Evolutionary conservation across 2,113 vertebrate genomes (phyloP).

Genomic region (Eupsittula cactorum): DNA sequence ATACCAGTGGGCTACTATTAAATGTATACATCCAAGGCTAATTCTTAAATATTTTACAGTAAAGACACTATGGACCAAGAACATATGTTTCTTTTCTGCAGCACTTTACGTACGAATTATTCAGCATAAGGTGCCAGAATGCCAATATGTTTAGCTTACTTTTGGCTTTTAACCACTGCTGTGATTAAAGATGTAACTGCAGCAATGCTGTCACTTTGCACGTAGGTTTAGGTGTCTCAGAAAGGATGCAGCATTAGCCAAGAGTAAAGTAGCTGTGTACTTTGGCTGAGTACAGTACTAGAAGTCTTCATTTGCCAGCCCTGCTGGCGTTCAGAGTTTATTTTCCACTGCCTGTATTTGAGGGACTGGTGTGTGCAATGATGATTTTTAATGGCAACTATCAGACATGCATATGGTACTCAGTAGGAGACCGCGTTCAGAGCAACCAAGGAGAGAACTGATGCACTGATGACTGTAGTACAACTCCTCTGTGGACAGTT

Average conservation of each 20-base stretch:
- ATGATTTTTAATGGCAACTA: slow-evolving; percentile 70
- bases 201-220: slow-evolving; percentile 55
- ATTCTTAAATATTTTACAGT: slow-evolving; percentile 63
- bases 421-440: neutral
- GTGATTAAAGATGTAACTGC: slow-evolving; percentile 71
- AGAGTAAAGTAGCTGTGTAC: slow-evolving; percentile 58
- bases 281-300: slow-evolving; percentile 49
- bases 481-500: slow-evolving; percentile 16
- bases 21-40: slow-evolving; percentile 22
- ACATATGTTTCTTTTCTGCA: slow-evolving; percentile 73
- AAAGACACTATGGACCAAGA: slow-evolving; percentile 61
- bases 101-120: slow-evolving; percentile 66
- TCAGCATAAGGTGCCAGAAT: slow-evolving; percentile 72
- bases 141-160: slow-evolving; percentile 73
- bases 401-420: slow-evolving; percentile 61
- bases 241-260: slow-evolving; percentile 21
- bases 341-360: slow-evolving; percentile 51
- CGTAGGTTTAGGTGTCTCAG: slow-evolving; percentile 40
- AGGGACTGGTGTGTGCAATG: slow-evolving; percentile 45
- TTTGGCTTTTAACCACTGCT: slow-evolving; percentile 73
- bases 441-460: slow-evolving; percentile 47
- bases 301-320: slow-evolving; percentile 55
- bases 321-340: slow-evolving; percentile 47
- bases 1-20: neutral
- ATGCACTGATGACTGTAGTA: slow-evolving; percentile 21